phyloP scores from a whole-genome alignment of 2,888 invertebrate genomes.

The Acronicta leporina region DNA sequence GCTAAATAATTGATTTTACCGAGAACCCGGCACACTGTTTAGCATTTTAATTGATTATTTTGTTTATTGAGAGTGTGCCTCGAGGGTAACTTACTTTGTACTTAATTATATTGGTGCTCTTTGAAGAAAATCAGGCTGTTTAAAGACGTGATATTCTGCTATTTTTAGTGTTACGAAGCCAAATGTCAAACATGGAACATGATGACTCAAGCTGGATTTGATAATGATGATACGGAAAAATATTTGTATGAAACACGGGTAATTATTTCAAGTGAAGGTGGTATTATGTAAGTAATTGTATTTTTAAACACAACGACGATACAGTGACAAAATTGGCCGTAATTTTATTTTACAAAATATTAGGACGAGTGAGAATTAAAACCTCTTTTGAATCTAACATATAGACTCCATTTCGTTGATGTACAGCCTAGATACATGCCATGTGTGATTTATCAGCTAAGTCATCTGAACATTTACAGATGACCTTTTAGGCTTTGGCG shows the following conservation, averaged over 20 bases:
- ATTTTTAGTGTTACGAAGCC: neutral
- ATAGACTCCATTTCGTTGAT: slow-evolving; percentile 9
- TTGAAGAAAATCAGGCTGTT: neutral
- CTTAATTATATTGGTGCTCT: slow-evolving; percentile 15
- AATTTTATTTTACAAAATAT: neutral
- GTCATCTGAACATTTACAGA: slow-evolving; percentile 4
- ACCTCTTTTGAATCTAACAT: slow-evolving; percentile 1
- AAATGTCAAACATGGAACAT: neutral
- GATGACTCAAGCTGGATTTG: too few species aligned
- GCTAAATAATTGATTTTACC: slow-evolving; percentile 33
- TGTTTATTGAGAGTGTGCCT: slow-evolving; percentile 26
- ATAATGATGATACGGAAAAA: too few species aligned
- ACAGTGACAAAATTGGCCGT: too few species aligned
- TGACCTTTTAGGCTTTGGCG: slow-evolving; percentile 20
- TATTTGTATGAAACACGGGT: too few species aligned
- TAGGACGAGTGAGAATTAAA: neutral
- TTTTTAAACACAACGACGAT: too few species aligned
- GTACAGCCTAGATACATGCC: neutral
- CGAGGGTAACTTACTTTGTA: slow-evolving; percentile 25
- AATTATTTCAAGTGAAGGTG: too few species aligned
- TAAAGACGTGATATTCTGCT: neutral
- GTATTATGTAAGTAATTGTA: too few species aligned
- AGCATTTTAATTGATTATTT: slow-evolving; percentile 48
- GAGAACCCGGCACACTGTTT: slow-evolving; percentile 25
- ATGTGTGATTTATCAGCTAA: slow-evolving; percentile 11